Base-by-base conservation (phyloP, 1,140 invertebrate genomes). In the Wiebesia pumilae region DNA sequence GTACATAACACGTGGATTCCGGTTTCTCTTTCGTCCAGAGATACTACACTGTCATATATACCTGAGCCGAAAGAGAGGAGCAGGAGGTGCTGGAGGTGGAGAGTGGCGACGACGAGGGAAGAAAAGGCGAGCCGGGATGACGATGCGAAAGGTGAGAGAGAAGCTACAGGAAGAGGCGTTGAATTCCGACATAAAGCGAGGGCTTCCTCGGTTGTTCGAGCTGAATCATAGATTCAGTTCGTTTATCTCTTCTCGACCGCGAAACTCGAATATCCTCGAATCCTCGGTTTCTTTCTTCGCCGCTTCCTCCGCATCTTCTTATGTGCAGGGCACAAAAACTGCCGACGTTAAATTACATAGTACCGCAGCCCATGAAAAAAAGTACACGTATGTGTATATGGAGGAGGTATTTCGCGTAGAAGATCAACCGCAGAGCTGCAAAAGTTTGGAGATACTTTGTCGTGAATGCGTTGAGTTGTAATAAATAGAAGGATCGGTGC, bases 151-250 rank as follows among this genome's bases (percentile, higher is more conserved):
- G 51, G 79, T 77, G 84, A 62, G 75, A 65, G 35, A 77, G 82
- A 51, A 67, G 73, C 54, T 83, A 62, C 83, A 78, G 73, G 83
- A 78, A 78, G 78, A 80, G 84, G 79, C 69, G 84, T 85, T 81
- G 84, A 73, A 85, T 85, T 81, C 79, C 79, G 84, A 65, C 67
- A 81, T 71, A 80, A 80, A 81, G 84, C 69, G 84, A 62, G n/a
- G 65, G 54, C 69, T 86, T 82, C 84, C 79, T 86, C 79, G 35
- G 38, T 40, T 62, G 21, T 19, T 35, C 21, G 62, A 19, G 40
- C 78, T 81, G 84, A 86, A 86, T 86, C 84, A 77, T 81, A 81
- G 84, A 86, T 86, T 86, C 78, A 35, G 79, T 58, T 81, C 79
- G 67, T 73, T 77, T 71, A 43, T 69, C 62, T 79, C 35, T 62